Conservation (phyloP, 2,113 vertebrate species). For the Solea senegalensis region DNA sequence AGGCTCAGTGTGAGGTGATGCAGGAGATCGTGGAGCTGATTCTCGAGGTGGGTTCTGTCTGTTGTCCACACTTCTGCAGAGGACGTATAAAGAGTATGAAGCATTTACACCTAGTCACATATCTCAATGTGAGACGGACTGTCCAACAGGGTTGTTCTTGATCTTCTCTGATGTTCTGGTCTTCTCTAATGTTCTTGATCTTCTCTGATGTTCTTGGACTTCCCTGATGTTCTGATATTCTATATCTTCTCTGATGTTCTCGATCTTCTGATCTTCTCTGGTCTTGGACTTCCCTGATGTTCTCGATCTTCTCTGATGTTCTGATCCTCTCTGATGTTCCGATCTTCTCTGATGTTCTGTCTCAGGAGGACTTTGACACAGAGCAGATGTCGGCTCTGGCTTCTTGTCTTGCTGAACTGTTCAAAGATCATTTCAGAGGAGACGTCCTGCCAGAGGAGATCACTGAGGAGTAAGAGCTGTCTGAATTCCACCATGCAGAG, state of each 20-base stretch:
- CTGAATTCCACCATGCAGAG: too few relatives aligned
- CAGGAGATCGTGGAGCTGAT: conserved; percentile 98
- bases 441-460: conserved; percentile 96
- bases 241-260: too few relatives aligned
- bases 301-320: background rate
- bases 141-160: too few relatives aligned
- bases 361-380: conserved; percentile 94
- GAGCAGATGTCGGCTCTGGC: conserved; percentile 93
- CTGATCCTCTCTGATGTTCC: background rate
- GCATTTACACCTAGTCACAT: too few relatives aligned
- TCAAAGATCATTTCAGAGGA: conserved; percentile 94
- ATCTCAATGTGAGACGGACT: too few relatives aligned
- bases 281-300: background rate
- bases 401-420: conserved; percentile 94
- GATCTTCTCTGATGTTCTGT: background rate
- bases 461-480: conserved; percentile 88
- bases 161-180: background rate
- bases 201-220: too few relatives aligned
- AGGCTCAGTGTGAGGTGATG: conserved; percentile 97
- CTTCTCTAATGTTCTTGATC: background rate
- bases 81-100: too few relatives aligned
- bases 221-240: too few relatives aligned
- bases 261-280: too few relatives aligned
- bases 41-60: conserved; percentile 86
- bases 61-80: background rate